Percentiles rank a stretch among this genome's conserved stretches.
These are phyloP conservation scores for Leucoraja ocellata DNA, from an alignment of 2,797 vertebrate genomes.

Conservation along the genomic window DNA sequence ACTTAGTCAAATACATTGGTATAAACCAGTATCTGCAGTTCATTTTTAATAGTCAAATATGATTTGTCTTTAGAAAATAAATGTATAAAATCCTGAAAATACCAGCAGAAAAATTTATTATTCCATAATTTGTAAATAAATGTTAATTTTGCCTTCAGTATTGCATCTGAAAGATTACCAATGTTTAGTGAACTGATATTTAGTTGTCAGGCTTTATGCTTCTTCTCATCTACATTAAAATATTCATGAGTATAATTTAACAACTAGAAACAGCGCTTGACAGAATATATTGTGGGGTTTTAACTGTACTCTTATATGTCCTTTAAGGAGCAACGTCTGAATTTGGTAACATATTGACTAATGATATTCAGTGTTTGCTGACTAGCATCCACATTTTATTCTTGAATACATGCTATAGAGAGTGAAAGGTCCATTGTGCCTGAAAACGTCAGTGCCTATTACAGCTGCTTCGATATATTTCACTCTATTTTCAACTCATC, in stretches of 20 bases:
- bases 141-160: not conserved
- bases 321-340: not conserved
- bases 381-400: not conserved
- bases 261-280: not conserved
- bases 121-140: too few species aligned
- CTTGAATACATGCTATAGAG: too few species aligned
- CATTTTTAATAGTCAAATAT: too few species aligned
- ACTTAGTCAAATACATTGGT: too few species aligned
- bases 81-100: too few species aligned
- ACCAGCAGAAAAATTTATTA: too few species aligned
- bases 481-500: not conserved
- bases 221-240: not conserved
- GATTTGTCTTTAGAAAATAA: too few species aligned
- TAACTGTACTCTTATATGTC: not conserved
- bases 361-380: not conserved
- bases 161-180: not conserved
- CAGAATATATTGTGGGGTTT: not conserved
- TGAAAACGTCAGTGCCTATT: not conserved
- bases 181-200: not conserved
- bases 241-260: not conserved
- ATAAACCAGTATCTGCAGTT: too few species aligned
- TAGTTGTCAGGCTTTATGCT: not conserved
- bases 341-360: not conserved
- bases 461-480: not conserved
- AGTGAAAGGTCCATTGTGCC: not conserved